Base-by-base conservation (phyloP, 2,888 invertebrate genomes). In the Microctonus hyperodae region DNA sequence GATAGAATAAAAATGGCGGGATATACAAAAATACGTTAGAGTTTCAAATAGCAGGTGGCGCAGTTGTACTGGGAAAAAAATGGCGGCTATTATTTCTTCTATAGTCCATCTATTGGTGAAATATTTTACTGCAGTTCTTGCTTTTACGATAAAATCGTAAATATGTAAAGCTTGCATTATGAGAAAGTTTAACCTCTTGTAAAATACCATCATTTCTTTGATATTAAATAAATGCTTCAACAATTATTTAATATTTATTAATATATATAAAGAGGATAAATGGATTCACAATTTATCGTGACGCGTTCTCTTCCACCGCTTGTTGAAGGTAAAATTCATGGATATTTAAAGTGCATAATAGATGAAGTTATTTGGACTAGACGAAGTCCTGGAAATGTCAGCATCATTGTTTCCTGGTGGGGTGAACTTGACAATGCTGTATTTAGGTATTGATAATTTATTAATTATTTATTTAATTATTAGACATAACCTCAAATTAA, bases 331-430 rank as follows among this genome's bases (percentile, higher is more conserved):
- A 82, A 80, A 75, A 67, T 81, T 69, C 79, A 82, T 63, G 83
- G 83, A 20, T 81, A 79, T 67, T 72, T 84, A 13, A 79, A 75
- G 64, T 72, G 84, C 10, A 74, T 73, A 25, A 75, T 84, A 60
- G 82, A 83, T 70, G 80, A 83, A 72, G 71, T 84, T 35, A 68
- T 82, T 56, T 83, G 83, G 82, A 73, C 74, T 3, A 74, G 76
- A 69, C 77, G 72, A 71, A 77, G 69, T 70, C 77, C 80, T 10
- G 79, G 78, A 28, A 76, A 79, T 68, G 76, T 84, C 61, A 75
- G 72, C 23, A 78, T 83, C 33, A 73, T 80, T 10, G 78, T 78
- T 55, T 78, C 78, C 63, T 84, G 84, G 84, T 84, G 84, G 84
- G 84, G 84, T 64, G 83, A 84, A 70, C 73, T 72, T 23, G 77